Conservation (phyloP, 2,113 vertebrate genomes). For the Leptosomus discolor region DNA sequence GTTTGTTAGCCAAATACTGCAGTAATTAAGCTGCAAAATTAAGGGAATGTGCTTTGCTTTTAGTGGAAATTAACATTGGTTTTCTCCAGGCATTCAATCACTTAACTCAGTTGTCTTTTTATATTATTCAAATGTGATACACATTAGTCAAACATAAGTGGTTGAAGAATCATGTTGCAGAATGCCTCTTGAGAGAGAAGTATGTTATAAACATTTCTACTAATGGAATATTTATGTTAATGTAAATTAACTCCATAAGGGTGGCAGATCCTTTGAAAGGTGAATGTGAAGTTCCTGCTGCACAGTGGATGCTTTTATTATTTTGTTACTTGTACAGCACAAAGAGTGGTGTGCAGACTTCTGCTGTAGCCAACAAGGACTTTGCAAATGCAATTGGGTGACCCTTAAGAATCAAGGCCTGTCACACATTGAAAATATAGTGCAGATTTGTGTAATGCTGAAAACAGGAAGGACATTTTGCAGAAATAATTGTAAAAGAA, state of each 20-base stretch:
- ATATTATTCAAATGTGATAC: conserved; percentile 71
- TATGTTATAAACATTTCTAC: conserved; percentile 56
- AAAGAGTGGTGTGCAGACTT: not conserved
- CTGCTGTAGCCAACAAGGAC: not conserved
- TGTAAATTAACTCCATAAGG: conserved; percentile 55
- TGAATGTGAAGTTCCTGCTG: not conserved
- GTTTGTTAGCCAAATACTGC: conserved; percentile 20
- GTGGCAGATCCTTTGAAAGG: conserved; percentile 31
- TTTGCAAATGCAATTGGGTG: not conserved
- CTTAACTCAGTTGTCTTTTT: conserved; percentile 70
- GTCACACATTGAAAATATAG: not conserved
- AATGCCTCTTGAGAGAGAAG: conserved; percentile 64
- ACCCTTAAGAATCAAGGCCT: not conserved
- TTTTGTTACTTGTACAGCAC: not conserved
- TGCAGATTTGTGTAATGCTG: not conserved
- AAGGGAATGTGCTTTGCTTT: conserved; percentile 44
- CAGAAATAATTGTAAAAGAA: not conserved
- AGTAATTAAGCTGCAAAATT: conserved; percentile 47
- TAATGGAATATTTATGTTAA: conserved; percentile 68
- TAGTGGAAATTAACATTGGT: conserved; percentile 49
- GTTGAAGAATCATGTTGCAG: conserved; percentile 64
- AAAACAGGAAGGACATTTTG: not conserved
- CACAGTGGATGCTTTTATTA: not conserved
- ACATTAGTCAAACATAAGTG: conserved; percentile 67
- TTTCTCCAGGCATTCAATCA: conserved; percentile 67